These are phyloP conservation scores for Drosophila virilis DNA, from an alignment of 1,140 invertebrate genomes.

Conservation along the genomic window DNA sequence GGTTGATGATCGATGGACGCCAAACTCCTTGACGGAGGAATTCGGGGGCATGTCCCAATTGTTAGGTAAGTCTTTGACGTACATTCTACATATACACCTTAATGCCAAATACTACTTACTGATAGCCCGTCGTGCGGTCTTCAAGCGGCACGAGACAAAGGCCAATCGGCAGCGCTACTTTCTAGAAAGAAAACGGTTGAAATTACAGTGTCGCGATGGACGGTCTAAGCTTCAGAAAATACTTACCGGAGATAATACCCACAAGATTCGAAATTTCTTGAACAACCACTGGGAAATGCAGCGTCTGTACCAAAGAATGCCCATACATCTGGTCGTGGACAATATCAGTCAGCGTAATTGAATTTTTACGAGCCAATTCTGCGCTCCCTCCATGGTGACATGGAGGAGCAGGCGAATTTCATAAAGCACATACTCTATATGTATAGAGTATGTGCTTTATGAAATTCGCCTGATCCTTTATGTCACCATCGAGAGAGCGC, in stretches of 20 bases:
- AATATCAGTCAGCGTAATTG: slow-evolving; percentile 80
- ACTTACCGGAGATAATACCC: slow-evolving; percentile 60
- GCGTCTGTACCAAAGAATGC: slow-evolving; percentile 78
- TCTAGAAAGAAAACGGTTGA: slow-evolving; percentile 59
- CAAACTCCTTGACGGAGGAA: slow-evolving; percentile 68
- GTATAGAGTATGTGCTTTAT: too few relatives aligned
- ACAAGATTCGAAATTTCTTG: slow-evolving; percentile 70
- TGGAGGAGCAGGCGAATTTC: slow-evolving; percentile 78
- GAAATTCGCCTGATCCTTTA: too few relatives aligned
- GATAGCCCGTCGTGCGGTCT: slow-evolving; percentile 62
- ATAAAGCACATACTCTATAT: slow-evolving; percentile 78
- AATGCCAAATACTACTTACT: background rate
- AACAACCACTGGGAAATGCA: slow-evolving; percentile 77
- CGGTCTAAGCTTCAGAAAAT: slow-evolving; percentile 71
- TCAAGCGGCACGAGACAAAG: slow-evolving; percentile 67
- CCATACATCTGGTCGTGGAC: slow-evolving; percentile 72
- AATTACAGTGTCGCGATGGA: slow-evolving; percentile 74
- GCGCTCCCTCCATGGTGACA: slow-evolving; percentile 67
- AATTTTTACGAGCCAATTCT: slow-evolving; percentile 82
- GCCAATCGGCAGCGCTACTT: slow-evolving; percentile 64
- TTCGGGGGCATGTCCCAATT: slow-evolving; percentile 74
- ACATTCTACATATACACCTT: background rate
- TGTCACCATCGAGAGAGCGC: too few relatives aligned
- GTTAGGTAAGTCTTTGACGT: slow-evolving; percentile 53
- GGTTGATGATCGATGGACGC: slow-evolving; percentile 72